Conservation (phyloP, 1,140 invertebrate species). For the Ips typographus region DNA sequence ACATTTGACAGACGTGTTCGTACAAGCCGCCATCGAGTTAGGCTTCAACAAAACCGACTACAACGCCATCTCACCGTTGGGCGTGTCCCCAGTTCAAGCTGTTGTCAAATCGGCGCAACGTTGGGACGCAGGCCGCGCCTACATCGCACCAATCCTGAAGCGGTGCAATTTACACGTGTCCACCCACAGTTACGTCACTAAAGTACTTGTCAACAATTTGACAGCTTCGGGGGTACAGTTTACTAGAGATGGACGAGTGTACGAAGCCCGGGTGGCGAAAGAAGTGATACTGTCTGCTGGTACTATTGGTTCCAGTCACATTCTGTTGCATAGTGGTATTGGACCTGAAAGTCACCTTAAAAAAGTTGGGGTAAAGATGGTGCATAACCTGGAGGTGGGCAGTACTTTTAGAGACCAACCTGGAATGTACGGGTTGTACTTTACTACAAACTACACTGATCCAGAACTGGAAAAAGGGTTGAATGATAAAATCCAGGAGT, state of each 20-base stretch:
- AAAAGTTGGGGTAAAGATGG: slow-evolving; percentile 49
- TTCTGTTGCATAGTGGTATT: slow-evolving; percentile 63
- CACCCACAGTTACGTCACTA: slow-evolving; percentile 52
- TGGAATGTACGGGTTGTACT: slow-evolving; percentile 20
- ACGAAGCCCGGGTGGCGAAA: slow-evolving; percentile 52
- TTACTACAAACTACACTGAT: slow-evolving; percentile 25
- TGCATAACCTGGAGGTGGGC: slow-evolving; percentile 63
- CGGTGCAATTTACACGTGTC: slow-evolving; percentile 58
- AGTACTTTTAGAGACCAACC: slow-evolving; percentile 36
- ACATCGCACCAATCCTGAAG: slow-evolving; percentile 55
- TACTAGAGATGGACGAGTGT: slow-evolving; percentile 46
- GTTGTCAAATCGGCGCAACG: slow-evolving; percentile 56
- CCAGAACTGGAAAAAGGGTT: background rate
- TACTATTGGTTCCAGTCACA: slow-evolving; percentile 52
- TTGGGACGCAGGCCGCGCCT: slow-evolving; percentile 61
- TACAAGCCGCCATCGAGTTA: slow-evolving; percentile 58
- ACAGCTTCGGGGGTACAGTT: slow-evolving; percentile 64
- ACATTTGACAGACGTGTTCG: slow-evolving; percentile 46
- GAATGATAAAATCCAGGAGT: slow-evolving; percentile 26
- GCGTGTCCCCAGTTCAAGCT: slow-evolving; percentile 52
- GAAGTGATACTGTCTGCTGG: slow-evolving; percentile 64
- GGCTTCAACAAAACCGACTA: slow-evolving; percentile 59
- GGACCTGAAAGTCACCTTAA: slow-evolving; percentile 56
- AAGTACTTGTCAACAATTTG: slow-evolving; percentile 58
- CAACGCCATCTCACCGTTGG: slow-evolving; percentile 50